Conservation (phyloP, 53 echinoderm and acorn worm genomes). For the Actinopyga echinites region DNA sequence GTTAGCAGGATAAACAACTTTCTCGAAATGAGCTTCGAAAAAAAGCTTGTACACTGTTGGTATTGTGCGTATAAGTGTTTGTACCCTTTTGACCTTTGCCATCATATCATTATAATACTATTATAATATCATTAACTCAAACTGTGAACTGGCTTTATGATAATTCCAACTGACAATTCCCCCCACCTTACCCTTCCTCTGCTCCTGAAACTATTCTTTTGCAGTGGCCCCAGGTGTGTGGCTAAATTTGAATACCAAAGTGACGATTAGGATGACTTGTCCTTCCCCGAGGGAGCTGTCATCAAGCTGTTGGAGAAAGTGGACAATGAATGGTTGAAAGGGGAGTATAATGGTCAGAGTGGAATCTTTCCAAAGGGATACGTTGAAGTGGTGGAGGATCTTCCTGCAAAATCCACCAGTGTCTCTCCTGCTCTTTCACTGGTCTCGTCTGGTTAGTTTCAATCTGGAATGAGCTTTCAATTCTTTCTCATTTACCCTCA, state of each 20-base stretch:
- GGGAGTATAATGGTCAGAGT: conserved; percentile 67
- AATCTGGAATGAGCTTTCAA: not conserved
- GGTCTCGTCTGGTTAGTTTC: conserved; percentile 1
- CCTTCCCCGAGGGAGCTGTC: conserved; percentile 73
- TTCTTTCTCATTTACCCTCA: no score
- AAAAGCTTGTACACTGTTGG: no score
- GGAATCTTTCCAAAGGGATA: conserved; percentile 89
- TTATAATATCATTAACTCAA: no score
- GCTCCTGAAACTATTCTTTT: not conserved
- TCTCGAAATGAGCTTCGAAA: no score
- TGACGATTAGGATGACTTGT: conserved; percentile 68
- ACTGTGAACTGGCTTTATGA: no score
- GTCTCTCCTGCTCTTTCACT: conserved; percentile 25
- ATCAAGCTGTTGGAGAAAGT: conserved; percentile 70
- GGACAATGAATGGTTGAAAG: conserved; percentile 75
- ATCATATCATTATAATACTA: no score
- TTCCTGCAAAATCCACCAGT: conserved; percentile 14
- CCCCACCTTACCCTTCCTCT: no score
- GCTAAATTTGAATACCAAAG: conserved; percentile 91
- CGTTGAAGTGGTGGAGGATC: conserved; percentile 85
- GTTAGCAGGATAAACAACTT: no score
- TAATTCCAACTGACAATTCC: no score
- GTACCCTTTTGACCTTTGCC: no score
- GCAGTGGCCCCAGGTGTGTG: conserved; percentile 76
- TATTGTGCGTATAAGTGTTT: no score